phyloP scores from a whole-genome alignment of 2,888 invertebrate species.

The Rotaria socialis region DNA sequence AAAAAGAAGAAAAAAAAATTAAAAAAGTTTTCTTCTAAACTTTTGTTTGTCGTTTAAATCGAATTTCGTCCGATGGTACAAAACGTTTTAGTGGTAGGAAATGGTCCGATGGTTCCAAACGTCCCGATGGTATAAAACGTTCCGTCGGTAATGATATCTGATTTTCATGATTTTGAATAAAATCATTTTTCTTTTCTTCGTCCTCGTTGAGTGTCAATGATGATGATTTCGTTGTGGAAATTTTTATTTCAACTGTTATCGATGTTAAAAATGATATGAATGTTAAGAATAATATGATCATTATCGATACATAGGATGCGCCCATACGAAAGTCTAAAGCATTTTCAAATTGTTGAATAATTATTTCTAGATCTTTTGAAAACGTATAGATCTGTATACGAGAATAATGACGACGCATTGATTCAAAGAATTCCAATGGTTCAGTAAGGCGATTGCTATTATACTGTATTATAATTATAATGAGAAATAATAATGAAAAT shows the following conservation, averaged over 20 bases:
- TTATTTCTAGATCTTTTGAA: background rate
- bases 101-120: too few species aligned
- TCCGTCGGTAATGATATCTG: background rate
- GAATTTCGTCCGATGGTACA: slow-evolving; percentile 12
- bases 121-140: background rate
- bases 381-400: slow-evolving; percentile 27
- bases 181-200: background rate
- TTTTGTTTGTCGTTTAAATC: slow-evolving; percentile 20
- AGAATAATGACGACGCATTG: slow-evolving; percentile 25
- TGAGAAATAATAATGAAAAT: background rate
- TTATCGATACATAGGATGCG: background rate
- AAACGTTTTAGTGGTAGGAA: background rate
- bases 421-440: slow-evolving; percentile 25
- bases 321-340: background rate
- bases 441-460: background rate
- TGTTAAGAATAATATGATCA: background rate
- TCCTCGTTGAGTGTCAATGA: background rate
- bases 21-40: background rate
- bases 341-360: slow-evolving; percentile 21
- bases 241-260: slow-evolving; percentile 2
- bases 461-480: background rate
- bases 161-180: background rate
- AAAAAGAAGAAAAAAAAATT: background rate
- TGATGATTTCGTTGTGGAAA: background rate
- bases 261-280: background rate